Evolutionary conservation across 30 jellyfish, hydroid and myxozoan genomes (phyloP), one percentile per base, ranked within the genome.

Genomic region (Euphysa ruthae): DNA sequence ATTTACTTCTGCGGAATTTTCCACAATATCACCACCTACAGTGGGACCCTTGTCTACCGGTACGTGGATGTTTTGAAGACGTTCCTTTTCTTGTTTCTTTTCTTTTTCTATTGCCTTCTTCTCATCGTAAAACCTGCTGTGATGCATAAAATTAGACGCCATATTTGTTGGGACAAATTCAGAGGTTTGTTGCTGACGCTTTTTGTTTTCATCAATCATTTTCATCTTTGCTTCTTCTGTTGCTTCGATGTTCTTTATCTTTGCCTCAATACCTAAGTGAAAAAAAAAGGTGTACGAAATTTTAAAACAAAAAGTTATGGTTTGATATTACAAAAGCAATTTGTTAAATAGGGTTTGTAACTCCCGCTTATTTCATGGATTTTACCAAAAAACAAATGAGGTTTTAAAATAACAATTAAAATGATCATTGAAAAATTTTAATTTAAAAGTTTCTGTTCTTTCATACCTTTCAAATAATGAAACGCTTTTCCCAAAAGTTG

Each of bases 181-280:
- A 19, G 97, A 88, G 1, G 94, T 73, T n/a, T 71, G 68, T 32
- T 62, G 75, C 26, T 71, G 68, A 61, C 69, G 75, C 10, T 74
- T 80, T 61, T 77, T 66, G 66, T 83, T 79, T 55, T 88, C 97
- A 49, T 74, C 93, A 7, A 78, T 10, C 43, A 70, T 49, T 50
- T 88, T 88, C 56, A 85, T 75, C 61, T 88, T 88, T 0, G 97
- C 97, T 60, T 80, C 97, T 73, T 90, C 99, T 6, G 95, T 81
- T 0, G 86, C 94, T 42, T 90, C 99, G 25, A 90, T 90, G 58
- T 90, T 90, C 42, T 81, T 81, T 0, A 90, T 90, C 38, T 90
- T 90, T 18, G 95, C 95, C 31, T 90, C 92, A 33, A 90, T 90
- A 0, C 97, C 75, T 61, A n/a, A n/a, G n/a, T n/a, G n/a, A n/a